These are phyloP conservation scores for Cecidostiba fungosa DNA, from an alignment of 2,888 invertebrate species.

Conservation along the genomic window DNA sequence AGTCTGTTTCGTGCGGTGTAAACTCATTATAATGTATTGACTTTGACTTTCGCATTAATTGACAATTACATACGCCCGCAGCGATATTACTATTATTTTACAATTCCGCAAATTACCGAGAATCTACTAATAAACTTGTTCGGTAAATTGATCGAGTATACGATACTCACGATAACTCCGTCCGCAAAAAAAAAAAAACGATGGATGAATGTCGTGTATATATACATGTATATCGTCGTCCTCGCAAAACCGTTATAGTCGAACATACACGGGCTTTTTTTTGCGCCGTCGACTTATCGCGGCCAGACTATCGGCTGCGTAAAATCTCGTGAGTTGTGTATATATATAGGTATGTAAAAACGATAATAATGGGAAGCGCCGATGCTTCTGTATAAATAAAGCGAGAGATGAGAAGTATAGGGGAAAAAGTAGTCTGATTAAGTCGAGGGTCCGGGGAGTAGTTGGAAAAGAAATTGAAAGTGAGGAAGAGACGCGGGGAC, in stretches of 20 bases:
- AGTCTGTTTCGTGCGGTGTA: not conserved
- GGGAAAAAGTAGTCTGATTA: not conserved
- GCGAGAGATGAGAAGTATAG: not conserved
- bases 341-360: too few relatives aligned
- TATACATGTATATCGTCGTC: not conserved
- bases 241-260: not conserved
- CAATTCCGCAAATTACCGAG: not conserved
- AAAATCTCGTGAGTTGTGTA: not conserved
- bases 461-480: conserved; percentile 7
- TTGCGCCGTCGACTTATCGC: not conserved
- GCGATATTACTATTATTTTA: not conserved
- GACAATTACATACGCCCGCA: conserved; percentile 31
- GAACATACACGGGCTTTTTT: not conserved
- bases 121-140: not conserved
- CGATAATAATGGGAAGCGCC: not conserved
- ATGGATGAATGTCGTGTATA: not conserved
- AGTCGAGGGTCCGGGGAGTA: not conserved
- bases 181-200: not conserved
- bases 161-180: too few relatives aligned
- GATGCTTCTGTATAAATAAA: not conserved
- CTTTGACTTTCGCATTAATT: conserved; percentile 13
- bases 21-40: not conserved
- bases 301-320: not conserved
- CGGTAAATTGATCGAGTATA: too few relatives aligned
- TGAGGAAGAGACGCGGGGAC: not conserved